Conservation (phyloP, 2,113 vertebrate genomes). For the Neotoma lepida region DNA sequence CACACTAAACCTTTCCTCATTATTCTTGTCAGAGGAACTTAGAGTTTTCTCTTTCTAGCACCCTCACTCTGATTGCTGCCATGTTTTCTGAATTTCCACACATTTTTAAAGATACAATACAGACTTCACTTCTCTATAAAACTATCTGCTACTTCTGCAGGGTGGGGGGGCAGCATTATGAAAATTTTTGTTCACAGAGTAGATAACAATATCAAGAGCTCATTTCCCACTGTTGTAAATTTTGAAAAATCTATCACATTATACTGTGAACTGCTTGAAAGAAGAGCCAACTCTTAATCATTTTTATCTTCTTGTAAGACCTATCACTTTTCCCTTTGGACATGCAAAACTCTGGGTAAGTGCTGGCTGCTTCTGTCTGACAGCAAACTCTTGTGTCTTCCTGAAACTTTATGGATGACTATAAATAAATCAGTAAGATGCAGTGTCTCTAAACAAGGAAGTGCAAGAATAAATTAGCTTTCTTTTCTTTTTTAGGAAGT, state of each 20-base stretch:
- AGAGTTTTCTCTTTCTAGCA: neutral
- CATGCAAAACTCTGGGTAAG: neutral
- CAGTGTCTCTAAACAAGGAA: constrained; percentile 43
- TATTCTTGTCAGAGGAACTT: neutral
- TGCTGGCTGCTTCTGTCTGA: constrained; percentile 3
- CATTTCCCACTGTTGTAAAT: neutral
- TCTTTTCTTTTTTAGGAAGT: constrained; percentile 21
- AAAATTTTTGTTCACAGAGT: neutral
- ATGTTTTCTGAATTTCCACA: neutral
- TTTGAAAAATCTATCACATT: neutral
- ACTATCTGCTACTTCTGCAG: neutral
- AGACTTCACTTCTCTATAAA: neutral
- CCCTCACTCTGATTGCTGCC: neutral
- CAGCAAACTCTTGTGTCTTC: neutral
- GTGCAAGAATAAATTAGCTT: constrained; percentile 56
- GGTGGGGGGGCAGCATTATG: neutral
- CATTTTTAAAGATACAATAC: neutral
- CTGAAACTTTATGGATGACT: constrained; percentile 32
- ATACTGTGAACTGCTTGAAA: neutral
- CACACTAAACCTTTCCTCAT: constrained; percentile 9
- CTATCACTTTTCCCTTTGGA: neutral
- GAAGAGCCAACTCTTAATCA: neutral
- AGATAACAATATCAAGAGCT: rapidly evolving
- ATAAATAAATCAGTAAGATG: constrained; percentile 49
- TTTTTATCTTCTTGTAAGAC: neutral